phyloP scores from a whole-genome alignment of 2,888 invertebrate species.

The Romanomermis culicivorax region DNA sequence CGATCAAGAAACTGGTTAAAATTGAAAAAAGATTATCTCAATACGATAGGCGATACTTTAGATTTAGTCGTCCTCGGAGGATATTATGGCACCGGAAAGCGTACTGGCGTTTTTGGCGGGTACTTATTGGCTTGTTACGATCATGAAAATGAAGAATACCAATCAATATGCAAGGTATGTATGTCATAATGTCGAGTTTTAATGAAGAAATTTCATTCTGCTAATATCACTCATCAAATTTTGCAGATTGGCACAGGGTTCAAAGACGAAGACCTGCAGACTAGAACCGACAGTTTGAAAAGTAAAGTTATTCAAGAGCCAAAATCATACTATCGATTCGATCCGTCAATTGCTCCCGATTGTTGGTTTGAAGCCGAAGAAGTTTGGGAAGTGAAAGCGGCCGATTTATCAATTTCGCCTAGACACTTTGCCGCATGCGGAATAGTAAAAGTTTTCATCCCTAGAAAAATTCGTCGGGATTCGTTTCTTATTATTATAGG shows the following conservation, averaged over 20 bases:
- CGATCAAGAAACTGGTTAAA: constrained; percentile 82
- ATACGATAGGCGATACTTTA: constrained; percentile 82
- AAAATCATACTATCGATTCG: constrained; percentile 50
- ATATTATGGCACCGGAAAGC: constrained; percentile 70
- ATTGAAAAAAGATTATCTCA: constrained; percentile 89
- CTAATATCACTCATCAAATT: too few species aligned
- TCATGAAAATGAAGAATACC: constrained; percentile 65
- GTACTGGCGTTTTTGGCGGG: constrained; percentile 78
- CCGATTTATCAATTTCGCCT: constrained; percentile 86
- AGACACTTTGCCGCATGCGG: constrained; percentile 62
- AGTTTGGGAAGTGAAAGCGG: constrained; percentile 92
- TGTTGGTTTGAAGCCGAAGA: constrained; percentile 65
- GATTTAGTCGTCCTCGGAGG: constrained; percentile 89
- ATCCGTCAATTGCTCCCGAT: constrained; percentile 50
- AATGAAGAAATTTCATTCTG: too few species aligned
- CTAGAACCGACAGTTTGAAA: constrained; percentile 52
- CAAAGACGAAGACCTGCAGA: constrained; percentile 62
- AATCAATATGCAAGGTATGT: constrained; percentile 63
- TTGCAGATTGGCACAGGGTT: constrained; percentile 71
- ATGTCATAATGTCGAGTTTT: not conserved
- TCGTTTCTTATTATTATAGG: constrained; percentile 26
- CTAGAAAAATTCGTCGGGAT: too few species aligned
- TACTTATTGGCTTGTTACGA: constrained; percentile 85
- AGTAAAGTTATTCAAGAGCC: constrained; percentile 43
- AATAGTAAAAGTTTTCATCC: constrained; percentile 39